A percentile compares a stretch with the other conserved stretches of the same genome.
These are phyloP conservation scores for Sus scrofa DNA, from an alignment of 2,113 vertebrate species.

Conservation along the genomic window DNA sequence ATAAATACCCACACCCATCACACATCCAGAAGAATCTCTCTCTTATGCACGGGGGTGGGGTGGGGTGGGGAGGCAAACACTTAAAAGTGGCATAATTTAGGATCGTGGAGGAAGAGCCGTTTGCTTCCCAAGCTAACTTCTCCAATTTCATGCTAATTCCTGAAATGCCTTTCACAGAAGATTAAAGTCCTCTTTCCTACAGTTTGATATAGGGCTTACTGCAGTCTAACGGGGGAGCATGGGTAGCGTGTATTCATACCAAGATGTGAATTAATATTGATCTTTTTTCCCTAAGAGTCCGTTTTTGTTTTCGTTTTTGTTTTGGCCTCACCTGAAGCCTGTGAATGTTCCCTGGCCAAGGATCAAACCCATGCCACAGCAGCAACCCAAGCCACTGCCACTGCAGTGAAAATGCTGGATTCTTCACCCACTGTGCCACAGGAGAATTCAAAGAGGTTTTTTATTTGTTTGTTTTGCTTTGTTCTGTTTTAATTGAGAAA, in stretches of 20 bases:
- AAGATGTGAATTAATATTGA: conserved; percentile 28
- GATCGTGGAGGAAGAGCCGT: background rate
- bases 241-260: background rate
- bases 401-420: no score
- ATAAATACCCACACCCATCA: background rate
- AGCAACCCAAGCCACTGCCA: no score
- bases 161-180: conserved; percentile 42
- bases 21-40: background rate
- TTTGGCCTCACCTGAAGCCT: no score
- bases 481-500: background rate
- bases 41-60: background rate
- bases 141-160: conserved; percentile 32
- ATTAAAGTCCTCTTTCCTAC: conserved; percentile 9
- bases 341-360: no score
- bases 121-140: conserved; percentile 20
- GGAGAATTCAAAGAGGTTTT: no score
- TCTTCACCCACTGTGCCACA: no score
- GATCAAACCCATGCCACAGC: no score
- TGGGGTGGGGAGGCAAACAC: background rate
- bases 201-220: background rate
- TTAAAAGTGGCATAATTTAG: background rate
- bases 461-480: no score
- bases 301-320: background rate
- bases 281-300: background rate
- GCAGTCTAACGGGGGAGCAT: background rate